Conservation (phyloP, 2,888 invertebrate species). For the Cryptops parisi region DNA sequence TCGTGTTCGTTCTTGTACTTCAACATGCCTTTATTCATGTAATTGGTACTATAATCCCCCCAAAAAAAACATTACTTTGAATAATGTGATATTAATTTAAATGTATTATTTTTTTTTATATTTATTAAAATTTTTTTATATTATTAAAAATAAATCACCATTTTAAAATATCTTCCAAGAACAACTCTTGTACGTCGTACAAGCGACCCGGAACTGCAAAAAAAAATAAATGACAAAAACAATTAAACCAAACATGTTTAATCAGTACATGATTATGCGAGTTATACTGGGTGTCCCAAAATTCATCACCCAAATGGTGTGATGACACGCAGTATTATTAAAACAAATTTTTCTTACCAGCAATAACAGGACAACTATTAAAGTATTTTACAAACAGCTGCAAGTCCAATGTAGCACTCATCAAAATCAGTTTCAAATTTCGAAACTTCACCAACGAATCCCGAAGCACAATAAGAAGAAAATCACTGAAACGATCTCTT, state of each 20-base stretch:
- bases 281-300: no score
- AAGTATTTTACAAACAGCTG: constrained; percentile 72
- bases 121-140: background rate
- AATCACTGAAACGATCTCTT: constrained; percentile 82
- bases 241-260: no score
- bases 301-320: no score
- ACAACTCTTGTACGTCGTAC: constrained; percentile 57
- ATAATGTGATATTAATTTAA: no score
- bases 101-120: no score
- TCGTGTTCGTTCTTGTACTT: constrained; percentile 26
- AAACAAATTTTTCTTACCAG: constrained; percentile 31
- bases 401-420: constrained; percentile 89
- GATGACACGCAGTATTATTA: background rate
- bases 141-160: constrained; percentile 24
- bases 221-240: constrained; percentile 6
- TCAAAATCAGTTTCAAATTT: constrained; percentile 66
- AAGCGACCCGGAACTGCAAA: constrained; percentile 54
- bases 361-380: constrained; percentile 56
- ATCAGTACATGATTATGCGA: no score
- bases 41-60: constrained; percentile 31
- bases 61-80: no score
- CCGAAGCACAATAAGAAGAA: constrained; percentile 68
- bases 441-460: constrained; percentile 54
- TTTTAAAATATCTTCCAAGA: constrained; percentile 61
- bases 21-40: constrained; percentile 31